Conservation (phyloP, 2,888 invertebrate species). For the Nycteola revayana region DNA sequence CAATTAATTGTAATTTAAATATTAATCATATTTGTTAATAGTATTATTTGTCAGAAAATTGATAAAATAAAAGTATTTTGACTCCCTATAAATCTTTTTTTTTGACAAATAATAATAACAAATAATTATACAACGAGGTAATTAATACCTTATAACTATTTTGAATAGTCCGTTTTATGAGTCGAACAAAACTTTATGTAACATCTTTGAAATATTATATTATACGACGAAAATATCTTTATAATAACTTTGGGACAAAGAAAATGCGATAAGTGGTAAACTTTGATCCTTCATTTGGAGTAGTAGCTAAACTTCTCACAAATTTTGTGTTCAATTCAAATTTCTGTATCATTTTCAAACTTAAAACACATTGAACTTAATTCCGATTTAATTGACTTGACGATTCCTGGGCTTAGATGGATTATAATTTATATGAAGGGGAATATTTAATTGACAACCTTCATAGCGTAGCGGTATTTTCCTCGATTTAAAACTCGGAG, state of each 20-base stretch:
- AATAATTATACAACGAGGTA: no score
- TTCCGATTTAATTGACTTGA: conserved; percentile 8
- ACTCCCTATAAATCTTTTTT: no score
- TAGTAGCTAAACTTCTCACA: conserved; percentile 25
- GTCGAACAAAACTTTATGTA: conserved; percentile 21
- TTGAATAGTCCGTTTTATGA: no score
- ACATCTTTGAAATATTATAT: conserved; percentile 28
- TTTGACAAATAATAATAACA: no score
- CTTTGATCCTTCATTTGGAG: conserved; percentile 25
- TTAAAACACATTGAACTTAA: conserved; percentile 6
- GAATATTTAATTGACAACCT: no score
- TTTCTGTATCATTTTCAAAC: conserved; percentile 13
- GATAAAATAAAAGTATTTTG: no score
- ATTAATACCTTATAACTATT: no score
- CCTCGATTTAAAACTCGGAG: no score
- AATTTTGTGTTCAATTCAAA: conserved; percentile 21
- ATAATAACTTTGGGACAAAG: conserved; percentile 30
- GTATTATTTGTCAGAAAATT: no score
- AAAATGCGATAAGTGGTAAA: conserved; percentile 27
- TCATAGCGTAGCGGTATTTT: no score
- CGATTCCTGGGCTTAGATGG: conserved; percentile 1
- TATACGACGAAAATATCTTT: conserved; percentile 23
- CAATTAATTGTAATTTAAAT: no score
- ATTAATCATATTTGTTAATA: no score
- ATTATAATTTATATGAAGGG: neutral